phyloP scores from a whole-genome alignment of 2,113 vertebrate species.

The Anser brachyrhynchus region DNA sequence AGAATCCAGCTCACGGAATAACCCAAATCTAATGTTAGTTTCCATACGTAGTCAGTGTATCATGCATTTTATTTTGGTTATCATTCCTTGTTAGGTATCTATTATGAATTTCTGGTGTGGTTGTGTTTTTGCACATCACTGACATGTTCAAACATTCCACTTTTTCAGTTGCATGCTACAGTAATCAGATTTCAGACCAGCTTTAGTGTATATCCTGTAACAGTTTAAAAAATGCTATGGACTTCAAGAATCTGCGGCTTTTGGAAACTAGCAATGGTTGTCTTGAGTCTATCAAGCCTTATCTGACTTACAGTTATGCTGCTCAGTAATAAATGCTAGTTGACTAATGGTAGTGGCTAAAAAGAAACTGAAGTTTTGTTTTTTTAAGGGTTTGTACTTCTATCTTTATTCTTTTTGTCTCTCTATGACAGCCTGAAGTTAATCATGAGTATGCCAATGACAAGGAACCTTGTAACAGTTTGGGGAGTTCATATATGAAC shows the following conservation, averaged over 20 bases:
- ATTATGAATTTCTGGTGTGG: fast-evolving
- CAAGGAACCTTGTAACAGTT: neutral
- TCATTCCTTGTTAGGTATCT: neutral
- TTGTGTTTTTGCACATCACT: neutral
- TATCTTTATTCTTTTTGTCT: neutral
- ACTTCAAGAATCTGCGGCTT: neutral
- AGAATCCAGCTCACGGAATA: neutral
- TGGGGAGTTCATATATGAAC: neutral
- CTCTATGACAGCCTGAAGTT: neutral
- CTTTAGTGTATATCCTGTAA: neutral
- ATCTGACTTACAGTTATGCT: neutral
- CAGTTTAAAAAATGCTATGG: neutral
- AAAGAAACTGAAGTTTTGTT: neutral
- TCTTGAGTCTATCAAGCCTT: neutral
- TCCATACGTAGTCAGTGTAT: neutral
- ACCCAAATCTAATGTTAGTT: neutral
- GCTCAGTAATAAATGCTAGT: neutral
- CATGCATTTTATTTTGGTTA: neutral
- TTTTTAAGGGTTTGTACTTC: neutral
- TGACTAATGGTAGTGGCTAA: neutral
- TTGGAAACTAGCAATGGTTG: neutral
- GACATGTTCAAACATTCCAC: neutral
- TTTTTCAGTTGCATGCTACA: neutral
- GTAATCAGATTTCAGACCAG: neutral
- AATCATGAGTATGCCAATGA: neutral